These are phyloP conservation scores for Allophyes oxyacanthae DNA, from an alignment of 2,888 invertebrate genomes.

Conservation along the genomic window DNA sequence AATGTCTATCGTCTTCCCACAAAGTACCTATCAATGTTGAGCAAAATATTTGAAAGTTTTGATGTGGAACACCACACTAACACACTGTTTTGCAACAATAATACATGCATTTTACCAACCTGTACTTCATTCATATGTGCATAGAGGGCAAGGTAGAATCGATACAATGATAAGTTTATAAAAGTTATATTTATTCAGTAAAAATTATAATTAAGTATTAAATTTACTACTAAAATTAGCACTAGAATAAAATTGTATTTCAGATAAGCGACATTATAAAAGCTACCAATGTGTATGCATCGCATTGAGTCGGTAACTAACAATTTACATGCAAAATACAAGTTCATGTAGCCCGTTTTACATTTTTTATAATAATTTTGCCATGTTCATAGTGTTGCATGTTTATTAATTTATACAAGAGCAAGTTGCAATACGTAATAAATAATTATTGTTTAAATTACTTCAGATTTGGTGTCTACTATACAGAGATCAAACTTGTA, in stretches of 20 bases:
- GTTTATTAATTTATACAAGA: constrained; percentile 61
- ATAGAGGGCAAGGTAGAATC: constrained; percentile 71
- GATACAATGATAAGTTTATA: constrained; percentile 76
- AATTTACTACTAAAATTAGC: constrained; percentile 80
- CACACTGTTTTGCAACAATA: constrained; percentile 26
- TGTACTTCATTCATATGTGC: constrained; percentile 58
- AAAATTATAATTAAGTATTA: constrained; percentile 78
- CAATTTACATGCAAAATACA: constrained; percentile 63
- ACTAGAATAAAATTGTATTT: constrained; percentile 71
- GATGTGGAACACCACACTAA: constrained; percentile 21
- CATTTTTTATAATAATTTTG: constrained; percentile 65
- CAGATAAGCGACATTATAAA: constrained; percentile 62
- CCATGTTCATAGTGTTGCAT: constrained; percentile 58
- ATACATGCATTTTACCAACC: constrained; percentile 41
- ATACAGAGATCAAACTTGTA: constrained; percentile 82
- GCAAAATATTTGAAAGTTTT: constrained; percentile 41
- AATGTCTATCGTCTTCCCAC: constrained; percentile 21
- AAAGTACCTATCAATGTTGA: constrained; percentile 43
- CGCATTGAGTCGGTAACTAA: constrained; percentile 73
- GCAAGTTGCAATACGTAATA: constrained; percentile 66
- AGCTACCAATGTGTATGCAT: constrained; percentile 62
- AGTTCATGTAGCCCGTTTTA: constrained; percentile 55
- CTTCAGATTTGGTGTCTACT: constrained; percentile 81
- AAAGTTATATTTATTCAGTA: constrained; percentile 78
- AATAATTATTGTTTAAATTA: constrained; percentile 66